Conservation (phyloP, 2,113 vertebrate species). For the Xyliphius kryptos region DNA sequence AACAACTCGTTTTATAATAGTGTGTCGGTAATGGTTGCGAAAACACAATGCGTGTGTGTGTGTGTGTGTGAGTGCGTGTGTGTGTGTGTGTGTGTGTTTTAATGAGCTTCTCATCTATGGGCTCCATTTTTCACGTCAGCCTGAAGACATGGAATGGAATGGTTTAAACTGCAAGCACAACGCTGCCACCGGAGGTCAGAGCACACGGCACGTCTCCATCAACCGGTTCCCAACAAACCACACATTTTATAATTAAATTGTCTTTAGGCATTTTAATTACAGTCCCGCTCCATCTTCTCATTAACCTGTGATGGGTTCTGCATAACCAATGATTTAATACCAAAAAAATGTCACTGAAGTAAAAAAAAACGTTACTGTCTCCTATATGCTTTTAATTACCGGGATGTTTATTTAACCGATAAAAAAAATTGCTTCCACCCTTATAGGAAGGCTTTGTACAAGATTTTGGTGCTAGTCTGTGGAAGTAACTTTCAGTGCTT, state of each 20-base stretch:
- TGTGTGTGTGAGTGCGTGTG: slow-evolving; percentile 11
- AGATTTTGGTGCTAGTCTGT: too few species aligned
- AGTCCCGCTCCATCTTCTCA: not conserved
- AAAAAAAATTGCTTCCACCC: too few species aligned
- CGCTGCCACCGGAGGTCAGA: not conserved
- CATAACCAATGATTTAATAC: not conserved
- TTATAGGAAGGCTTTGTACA: too few species aligned
- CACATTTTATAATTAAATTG: slow-evolving; percentile 31
- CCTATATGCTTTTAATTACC: too few species aligned
- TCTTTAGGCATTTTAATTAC: slow-evolving; percentile 12
- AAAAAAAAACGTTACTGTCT: too few species aligned
- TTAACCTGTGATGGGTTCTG: slow-evolving; percentile 1
- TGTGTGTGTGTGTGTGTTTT: slow-evolving; percentile 41
- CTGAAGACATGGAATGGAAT: slow-evolving; percentile 39
- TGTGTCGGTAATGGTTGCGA: too few species aligned
- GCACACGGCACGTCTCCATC: not conserved
- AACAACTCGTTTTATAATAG: too few species aligned
- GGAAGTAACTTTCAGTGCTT: too few species aligned
- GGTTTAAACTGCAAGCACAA: slow-evolving; percentile 41
- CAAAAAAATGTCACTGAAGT: not conserved
- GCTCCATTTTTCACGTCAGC: slow-evolving; percentile 49
- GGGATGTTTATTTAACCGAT: too few species aligned
- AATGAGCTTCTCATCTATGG: too few species aligned
- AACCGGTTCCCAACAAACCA: not conserved
- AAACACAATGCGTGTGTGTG: not conserved